These are phyloP conservation scores for Cataglyphis cursor DNA, from an alignment of 2,888 invertebrate genomes.

Conservation along the genomic window DNA sequence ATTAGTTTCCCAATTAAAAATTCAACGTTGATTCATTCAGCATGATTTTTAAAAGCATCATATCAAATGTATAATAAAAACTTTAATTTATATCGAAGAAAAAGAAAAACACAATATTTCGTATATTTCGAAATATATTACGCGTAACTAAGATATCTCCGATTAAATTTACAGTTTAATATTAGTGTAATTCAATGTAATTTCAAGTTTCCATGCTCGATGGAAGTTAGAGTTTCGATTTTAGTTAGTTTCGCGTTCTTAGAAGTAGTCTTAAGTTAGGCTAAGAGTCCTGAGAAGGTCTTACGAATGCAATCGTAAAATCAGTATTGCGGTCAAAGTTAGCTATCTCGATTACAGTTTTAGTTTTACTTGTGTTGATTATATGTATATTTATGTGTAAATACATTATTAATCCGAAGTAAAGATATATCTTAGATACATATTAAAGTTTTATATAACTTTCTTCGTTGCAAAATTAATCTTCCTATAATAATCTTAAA, in stretches of 20 bases:
- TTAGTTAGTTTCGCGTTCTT: slow-evolving; percentile 44
- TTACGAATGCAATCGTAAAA: slow-evolving; percentile 37
- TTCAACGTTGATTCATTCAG: not conserved
- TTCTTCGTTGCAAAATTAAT: not conserved
- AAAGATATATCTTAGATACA: not conserved
- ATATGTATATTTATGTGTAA: slow-evolving; percentile 1
- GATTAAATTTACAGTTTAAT: not conserved
- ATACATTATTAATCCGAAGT: not conserved
- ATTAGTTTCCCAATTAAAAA: not conserved
- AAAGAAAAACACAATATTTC: not conserved
- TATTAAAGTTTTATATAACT: not conserved
- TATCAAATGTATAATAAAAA: not conserved
- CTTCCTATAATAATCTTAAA: not conserved
- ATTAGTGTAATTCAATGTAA: not conserved
- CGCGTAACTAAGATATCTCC: slow-evolving; percentile 1
- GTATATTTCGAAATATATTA: slow-evolving; percentile 17
- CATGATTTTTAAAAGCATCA: slow-evolving; percentile 4
- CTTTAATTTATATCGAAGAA: not conserved
- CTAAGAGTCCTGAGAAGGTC: slow-evolving; percentile 27
- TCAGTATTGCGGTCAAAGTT: slow-evolving; percentile 32
- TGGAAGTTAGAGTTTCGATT: slow-evolving; percentile 46
- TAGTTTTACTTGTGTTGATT: slow-evolving; percentile 22
- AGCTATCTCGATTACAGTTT: slow-evolving; percentile 23
- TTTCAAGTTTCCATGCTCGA: slow-evolving; percentile 17
- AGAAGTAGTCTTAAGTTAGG: slow-evolving; percentile 46